Evolutionary conservation across 2,113 vertebrate genomes (phyloP).

Genomic region (Sturnus vulgaris): DNA sequence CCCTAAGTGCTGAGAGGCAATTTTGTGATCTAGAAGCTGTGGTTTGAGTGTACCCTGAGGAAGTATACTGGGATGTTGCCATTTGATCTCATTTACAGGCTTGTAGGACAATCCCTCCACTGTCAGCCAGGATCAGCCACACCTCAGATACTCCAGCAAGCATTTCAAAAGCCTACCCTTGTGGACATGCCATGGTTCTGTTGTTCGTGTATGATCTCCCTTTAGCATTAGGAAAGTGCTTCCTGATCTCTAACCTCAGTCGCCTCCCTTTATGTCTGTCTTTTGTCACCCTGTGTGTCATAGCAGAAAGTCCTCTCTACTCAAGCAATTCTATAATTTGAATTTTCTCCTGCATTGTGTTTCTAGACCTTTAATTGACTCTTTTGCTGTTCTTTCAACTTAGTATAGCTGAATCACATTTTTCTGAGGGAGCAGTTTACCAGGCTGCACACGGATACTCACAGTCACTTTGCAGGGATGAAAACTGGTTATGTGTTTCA

Average conservation of each 20-base stretch:
- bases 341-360: not conserved
- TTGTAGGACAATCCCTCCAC: not conserved
- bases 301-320: not conserved
- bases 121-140: not conserved
- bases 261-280: not conserved
- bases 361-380: not conserved
- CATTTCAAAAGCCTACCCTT: not conserved
- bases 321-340: not conserved
- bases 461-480: not conserved
- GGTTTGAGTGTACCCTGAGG: not conserved
- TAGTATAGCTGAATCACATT: not conserved
- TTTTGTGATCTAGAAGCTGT: not conserved
- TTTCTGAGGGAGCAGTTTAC: not conserved
- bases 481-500: not conserved
- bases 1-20: not conserved
- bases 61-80: accelerated
- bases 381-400: not conserved
- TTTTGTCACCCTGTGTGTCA: not conserved
- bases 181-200: not conserved
- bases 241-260: not conserved
- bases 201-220: not conserved
- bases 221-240: not conserved
- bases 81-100: not conserved
- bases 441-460: not conserved
- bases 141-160: not conserved